phyloP scores from a whole-genome alignment of 1,140 invertebrate species.

The Lethocerus indicus region DNA sequence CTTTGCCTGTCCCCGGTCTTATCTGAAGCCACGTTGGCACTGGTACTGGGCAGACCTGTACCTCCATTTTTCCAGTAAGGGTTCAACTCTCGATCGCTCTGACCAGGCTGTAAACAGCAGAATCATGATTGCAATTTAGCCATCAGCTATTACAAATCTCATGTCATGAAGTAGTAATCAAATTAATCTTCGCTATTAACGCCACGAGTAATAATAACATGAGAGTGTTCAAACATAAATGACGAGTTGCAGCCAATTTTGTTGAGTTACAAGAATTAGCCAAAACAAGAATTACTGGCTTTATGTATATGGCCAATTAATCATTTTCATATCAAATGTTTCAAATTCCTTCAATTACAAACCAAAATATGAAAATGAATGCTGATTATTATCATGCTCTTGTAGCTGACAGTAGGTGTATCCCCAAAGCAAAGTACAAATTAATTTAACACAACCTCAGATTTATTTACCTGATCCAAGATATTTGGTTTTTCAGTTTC shows the following conservation, averaged over 20 bases:
- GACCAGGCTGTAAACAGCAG: conserved; percentile 36
- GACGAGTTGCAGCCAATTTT: neutral
- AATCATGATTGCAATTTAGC: neutral
- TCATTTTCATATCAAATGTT: neutral
- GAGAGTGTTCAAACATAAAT: neutral
- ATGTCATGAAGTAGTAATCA: neutral
- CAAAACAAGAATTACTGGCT: neutral
- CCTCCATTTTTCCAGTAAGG: conserved; percentile 86
- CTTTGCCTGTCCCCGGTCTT: too few species aligned
- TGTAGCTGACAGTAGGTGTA: neutral
- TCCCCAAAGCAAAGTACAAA: too few species aligned
- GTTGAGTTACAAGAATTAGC: neutral
- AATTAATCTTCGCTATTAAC: neutral
- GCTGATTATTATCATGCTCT: neutral
- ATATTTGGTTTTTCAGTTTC: conserved; percentile 4
- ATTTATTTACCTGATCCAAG: conserved; percentile 5
- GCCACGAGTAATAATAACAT: neutral
- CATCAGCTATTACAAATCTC: neutral
- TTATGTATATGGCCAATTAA: neutral
- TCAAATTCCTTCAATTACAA: neutral
- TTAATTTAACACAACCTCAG: too few species aligned
- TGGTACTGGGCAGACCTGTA: conserved; percentile 60
- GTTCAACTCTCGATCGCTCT: conserved; percentile 64
- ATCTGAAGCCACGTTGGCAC: too few species aligned
- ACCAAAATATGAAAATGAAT: neutral